A percentile compares a stretch with the other conserved stretches of the same genome.
These are phyloP conservation scores for Peromyscus attwateri DNA, from an alignment of 2,797 vertebrate genomes.

Conservation along the genomic window DNA sequence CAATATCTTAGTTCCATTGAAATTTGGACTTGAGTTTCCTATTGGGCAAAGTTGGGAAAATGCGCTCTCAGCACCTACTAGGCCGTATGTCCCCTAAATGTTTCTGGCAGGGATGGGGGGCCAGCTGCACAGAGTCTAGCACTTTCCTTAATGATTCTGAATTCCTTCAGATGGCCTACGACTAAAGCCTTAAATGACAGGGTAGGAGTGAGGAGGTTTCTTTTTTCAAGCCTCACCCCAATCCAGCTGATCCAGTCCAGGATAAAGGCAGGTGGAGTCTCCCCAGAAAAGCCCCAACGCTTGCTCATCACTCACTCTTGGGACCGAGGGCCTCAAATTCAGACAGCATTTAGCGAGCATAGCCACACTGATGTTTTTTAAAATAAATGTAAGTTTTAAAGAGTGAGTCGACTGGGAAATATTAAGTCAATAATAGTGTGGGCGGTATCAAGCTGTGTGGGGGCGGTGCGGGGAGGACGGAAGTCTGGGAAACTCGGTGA, in stretches of 20 bases:
- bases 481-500: slow-evolving; percentile 33
- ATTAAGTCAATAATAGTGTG: neutral
- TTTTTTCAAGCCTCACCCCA: neutral
- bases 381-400: slow-evolving; percentile 39
- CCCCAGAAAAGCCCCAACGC: neutral
- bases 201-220: neutral
- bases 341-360: neutral
- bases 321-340: neutral
- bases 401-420: slow-evolving; percentile 8
- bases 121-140: neutral
- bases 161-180: neutral
- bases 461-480: neutral
- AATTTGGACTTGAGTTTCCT: neutral
- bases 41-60: neutral
- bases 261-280: neutral
- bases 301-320: neutral
- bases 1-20: neutral
- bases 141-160: slow-evolving; percentile 3
- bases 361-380: neutral
- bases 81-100: neutral
- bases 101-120: neutral
- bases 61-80: slow-evolving; percentile 13
- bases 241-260: neutral
- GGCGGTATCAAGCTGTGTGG: neutral
- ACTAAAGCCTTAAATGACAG: slow-evolving; percentile 17